Evolutionary conservation across 2,797 vertebrate genomes (phyloP).

Genomic region (Eospalax fontanierii): DNA sequence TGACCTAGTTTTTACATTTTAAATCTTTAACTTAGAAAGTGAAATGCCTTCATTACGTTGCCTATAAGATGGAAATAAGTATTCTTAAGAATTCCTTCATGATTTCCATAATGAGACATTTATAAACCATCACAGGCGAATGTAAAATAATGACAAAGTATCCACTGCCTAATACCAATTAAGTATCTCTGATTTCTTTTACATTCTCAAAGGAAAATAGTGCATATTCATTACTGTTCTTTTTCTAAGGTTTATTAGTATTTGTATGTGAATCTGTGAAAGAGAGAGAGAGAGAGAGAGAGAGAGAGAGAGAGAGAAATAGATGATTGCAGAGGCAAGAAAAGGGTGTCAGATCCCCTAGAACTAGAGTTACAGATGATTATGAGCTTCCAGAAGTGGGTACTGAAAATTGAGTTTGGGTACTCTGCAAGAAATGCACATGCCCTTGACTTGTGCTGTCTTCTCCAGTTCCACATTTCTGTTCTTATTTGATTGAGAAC

Average conservation of each 20-base stretch:
- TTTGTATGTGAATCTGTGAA: neutral
- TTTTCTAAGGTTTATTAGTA: neutral
- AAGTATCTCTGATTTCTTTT: neutral
- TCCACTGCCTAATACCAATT: neutral
- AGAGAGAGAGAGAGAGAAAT: neutral
- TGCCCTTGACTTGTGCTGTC: too few relatives aligned
- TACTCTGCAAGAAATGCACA: neutral
- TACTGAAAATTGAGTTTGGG: neutral
- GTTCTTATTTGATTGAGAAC: neutral
- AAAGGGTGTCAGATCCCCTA: neutral
- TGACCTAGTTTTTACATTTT: slow-evolving; percentile 61
- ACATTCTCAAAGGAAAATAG: neutral
- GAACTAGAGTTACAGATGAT: neutral
- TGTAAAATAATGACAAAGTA: slow-evolving; percentile 29
- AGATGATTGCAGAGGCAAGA: neutral
- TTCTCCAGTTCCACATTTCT: neutral
- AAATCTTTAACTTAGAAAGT: slow-evolving; percentile 64
- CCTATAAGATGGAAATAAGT: slow-evolving; percentile 56
- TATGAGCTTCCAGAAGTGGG: too few relatives aligned
- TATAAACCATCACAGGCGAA: slow-evolving; percentile 55
- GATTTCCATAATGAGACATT: slow-evolving; percentile 59
- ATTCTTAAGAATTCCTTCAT: slow-evolving; percentile 51
- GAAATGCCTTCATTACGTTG: slow-evolving; percentile 26
- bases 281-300: too few relatives aligned
- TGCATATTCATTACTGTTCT: slow-evolving; percentile 4